These are phyloP conservation scores for Schizopygopsis pylzovi DNA, from an alignment of 2,797 vertebrate species.

Conservation along the genomic window DNA sequence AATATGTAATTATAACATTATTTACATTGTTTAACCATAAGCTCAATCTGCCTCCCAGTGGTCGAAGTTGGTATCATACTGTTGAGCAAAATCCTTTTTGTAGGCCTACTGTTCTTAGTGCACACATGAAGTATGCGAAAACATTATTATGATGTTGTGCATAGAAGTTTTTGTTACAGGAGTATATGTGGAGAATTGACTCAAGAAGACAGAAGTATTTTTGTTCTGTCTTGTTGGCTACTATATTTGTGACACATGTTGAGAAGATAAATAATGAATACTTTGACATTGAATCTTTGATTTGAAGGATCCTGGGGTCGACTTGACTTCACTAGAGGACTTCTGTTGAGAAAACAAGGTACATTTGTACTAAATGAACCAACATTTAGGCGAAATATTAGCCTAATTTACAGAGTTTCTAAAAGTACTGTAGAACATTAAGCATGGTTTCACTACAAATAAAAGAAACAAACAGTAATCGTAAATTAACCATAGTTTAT, in stretches of 20 bases:
- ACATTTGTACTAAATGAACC: background rate
- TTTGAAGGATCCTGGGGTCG: background rate
- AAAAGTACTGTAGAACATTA: background rate
- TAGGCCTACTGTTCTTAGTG: background rate
- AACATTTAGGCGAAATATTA: background rate
- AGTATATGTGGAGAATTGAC: background rate
- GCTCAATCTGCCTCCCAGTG: background rate
- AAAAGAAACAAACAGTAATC: too few species aligned
- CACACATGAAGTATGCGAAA: background rate
- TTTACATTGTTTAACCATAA: background rate
- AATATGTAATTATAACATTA: background rate
- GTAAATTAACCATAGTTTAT: too few species aligned
- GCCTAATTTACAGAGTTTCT: background rate
- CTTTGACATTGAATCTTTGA: background rate
- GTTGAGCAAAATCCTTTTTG: background rate
- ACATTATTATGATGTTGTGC: too few species aligned
- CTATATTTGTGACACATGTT: background rate
- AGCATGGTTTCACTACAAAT: background rate
- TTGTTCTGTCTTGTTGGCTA: too few species aligned
- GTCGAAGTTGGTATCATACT: background rate
- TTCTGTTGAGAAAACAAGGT: background rate
- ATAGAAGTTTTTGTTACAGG: background rate
- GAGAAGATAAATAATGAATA: background rate
- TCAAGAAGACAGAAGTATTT: background rate
- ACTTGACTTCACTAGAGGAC: too few species aligned